Evolutionary conservation across 2,888 invertebrate genomes (phyloP).

Genomic region (Prionchulus punctatus): DNA sequence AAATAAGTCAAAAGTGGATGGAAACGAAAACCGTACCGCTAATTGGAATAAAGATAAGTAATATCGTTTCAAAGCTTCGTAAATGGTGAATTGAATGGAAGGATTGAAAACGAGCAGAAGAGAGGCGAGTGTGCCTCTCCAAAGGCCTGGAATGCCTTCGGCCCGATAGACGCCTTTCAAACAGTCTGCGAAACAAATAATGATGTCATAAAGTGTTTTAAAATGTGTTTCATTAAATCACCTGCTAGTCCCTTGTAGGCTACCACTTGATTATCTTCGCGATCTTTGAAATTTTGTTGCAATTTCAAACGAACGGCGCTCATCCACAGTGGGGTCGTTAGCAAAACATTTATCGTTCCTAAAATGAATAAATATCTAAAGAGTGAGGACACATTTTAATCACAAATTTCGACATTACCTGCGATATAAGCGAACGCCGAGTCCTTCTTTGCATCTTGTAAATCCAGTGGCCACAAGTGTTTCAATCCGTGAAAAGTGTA

Average conservation of each 20-base stretch:
- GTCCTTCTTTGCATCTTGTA: conserved; percentile 51
- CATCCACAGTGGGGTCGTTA: conserved; percentile 78
- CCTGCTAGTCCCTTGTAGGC: not conserved
- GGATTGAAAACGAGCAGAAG: conserved; percentile 72
- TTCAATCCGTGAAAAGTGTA: conserved; percentile 75
- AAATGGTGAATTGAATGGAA: conserved; percentile 77
- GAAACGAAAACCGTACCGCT: too few species aligned
- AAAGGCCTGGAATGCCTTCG: conserved; percentile 58
- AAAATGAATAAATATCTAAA: conserved; percentile 16
- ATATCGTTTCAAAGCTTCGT: conserved; percentile 63
- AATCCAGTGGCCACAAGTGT: conserved; percentile 37
- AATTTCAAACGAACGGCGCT: conserved; percentile 74
- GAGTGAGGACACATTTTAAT: not conserved
- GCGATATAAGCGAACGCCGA: conserved; percentile 58
- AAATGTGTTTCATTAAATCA: not conserved
- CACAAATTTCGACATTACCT: conserved; percentile 39
- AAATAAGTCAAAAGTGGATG: too few species aligned
- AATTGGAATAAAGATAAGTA: too few species aligned
- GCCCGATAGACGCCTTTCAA: conserved; percentile 50
- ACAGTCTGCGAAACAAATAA: conserved; percentile 52
- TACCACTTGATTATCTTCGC: conserved; percentile 7
- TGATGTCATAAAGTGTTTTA: too few species aligned
- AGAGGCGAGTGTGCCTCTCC: conserved; percentile 69
- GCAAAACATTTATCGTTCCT: conserved; percentile 59
- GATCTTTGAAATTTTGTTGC: conserved; percentile 36